phyloP scores from a whole-genome alignment of 2,113 vertebrate genomes.

The Sinocyclocheilus anshuiensis region DNA sequence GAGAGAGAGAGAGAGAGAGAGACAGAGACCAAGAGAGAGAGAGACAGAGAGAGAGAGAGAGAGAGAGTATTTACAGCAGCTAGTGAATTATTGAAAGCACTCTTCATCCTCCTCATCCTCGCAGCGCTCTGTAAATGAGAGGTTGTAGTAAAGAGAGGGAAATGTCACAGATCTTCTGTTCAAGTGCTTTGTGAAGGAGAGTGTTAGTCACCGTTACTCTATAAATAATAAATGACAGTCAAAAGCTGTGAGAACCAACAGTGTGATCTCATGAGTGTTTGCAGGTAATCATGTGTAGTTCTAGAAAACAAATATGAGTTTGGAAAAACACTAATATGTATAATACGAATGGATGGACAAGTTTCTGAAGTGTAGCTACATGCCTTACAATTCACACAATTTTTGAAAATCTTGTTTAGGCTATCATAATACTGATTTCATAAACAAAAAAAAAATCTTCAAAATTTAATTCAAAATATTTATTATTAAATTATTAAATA shows the following conservation, averaged over 20 bases:
- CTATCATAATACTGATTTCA: too few relatives aligned
- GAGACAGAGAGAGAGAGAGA: background rate
- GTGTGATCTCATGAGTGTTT: background rate
- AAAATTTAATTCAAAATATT: too few relatives aligned
- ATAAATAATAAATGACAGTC: background rate
- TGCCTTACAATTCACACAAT: background rate
- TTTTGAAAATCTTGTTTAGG: too few relatives aligned
- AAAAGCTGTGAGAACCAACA: background rate
- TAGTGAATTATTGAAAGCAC: conserved; percentile 7
- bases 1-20: too few relatives aligned
- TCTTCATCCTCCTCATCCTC: conserved; percentile 32
- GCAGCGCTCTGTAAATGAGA: conserved; percentile 1
- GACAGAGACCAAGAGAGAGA: too few relatives aligned
- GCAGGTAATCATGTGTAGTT: too few relatives aligned
- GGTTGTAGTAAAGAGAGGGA: background rate
- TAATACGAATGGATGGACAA: background rate
- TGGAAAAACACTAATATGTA: background rate
- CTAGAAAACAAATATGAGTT: background rate
- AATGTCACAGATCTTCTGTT: conserved; percentile 5
- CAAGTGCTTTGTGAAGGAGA: conserved; percentile 2
- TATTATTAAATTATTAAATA: too few relatives aligned
- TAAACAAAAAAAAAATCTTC: too few relatives aligned
- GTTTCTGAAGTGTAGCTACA: background rate
- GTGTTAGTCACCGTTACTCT: background rate
- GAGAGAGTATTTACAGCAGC: conserved; percentile 1